phyloP scores from a whole-genome alignment of 2,888 invertebrate species.

The Gari tellinella region DNA sequence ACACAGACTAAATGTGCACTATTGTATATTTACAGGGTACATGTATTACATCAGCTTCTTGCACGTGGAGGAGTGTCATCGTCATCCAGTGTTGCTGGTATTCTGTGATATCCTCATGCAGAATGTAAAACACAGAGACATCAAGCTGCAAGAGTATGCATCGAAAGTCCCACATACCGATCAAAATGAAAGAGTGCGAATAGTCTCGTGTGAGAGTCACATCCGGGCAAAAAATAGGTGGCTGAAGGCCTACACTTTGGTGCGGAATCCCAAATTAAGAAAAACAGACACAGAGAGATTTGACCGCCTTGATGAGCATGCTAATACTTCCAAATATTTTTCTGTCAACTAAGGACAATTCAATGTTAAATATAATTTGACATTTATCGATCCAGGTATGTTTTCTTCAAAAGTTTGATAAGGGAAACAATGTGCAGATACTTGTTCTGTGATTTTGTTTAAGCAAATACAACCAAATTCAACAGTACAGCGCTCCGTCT shows the following conservation, averaged over 20 bases:
- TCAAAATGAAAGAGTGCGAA: background rate
- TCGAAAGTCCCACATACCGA: background rate
- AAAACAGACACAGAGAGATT: conserved; percentile 4
- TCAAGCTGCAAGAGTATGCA: background rate
- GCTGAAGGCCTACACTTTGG: conserved; percentile 52
- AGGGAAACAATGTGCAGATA: no score
- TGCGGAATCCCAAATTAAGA: conserved; percentile 29
- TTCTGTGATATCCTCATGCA: conserved; percentile 60
- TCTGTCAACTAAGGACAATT: no score
- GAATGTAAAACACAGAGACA: conserved; percentile 2
- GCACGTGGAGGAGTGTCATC: conserved; percentile 58
- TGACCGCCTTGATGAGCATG: no score
- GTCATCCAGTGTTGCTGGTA: conserved; percentile 62
- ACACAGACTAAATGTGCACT: no score
- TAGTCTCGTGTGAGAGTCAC: background rate
- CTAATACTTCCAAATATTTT: no score
- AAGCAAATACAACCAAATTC: no score
- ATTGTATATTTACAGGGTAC: conserved; percentile 54
- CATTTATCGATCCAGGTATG: no score
- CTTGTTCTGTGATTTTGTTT: no score
- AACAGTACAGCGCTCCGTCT: no score
- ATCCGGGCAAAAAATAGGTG: conserved; percentile 30
- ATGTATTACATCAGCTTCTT: conserved; percentile 60
- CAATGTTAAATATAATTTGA: no score
- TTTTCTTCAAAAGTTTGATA: no score